Evolutionary conservation across 2,113 vertebrate genomes (phyloP).

Genomic region (Harpagus bidentatus): DNA sequence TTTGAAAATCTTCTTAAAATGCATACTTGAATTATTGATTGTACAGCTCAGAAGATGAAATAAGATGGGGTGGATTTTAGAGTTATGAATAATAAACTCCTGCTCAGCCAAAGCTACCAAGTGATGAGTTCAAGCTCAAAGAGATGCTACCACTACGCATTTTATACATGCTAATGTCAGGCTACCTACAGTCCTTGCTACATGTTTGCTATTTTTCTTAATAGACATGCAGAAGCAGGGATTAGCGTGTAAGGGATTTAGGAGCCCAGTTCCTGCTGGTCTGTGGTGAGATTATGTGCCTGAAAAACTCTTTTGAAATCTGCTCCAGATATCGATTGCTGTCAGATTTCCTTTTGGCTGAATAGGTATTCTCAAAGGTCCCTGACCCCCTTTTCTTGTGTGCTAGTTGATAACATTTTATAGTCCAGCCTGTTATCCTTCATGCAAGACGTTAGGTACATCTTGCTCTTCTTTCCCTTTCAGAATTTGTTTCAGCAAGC

Average conservation of each 20-base stretch:
- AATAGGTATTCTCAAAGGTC: not conserved
- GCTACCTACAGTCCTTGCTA: not conserved
- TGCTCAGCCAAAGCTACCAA: not conserved
- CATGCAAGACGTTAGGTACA: not conserved
- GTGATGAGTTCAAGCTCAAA: not conserved
- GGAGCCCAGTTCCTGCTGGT: not conserved
- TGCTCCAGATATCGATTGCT: not conserved
- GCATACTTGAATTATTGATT: constrained; percentile 11
- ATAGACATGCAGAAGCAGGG: not conserved
- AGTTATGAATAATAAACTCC: constrained; percentile 14
- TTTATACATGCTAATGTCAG: not conserved
- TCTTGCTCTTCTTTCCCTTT: not conserved
- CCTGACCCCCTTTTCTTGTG: not conserved
- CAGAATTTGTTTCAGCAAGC: not conserved
- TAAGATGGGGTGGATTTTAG: not conserved
- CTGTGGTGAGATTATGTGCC: not conserved
- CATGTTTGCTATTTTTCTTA: not conserved
- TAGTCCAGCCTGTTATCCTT: not conserved
- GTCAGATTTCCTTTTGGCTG: constrained; percentile 14
- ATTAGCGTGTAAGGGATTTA: not conserved
- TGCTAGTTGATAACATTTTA: not conserved
- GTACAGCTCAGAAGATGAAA: not conserved
- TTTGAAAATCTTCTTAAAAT: constrained; percentile 39
- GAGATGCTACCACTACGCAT: not conserved
- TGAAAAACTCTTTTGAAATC: not conserved